phyloP scores from a whole-genome alignment of 2,113 vertebrate species.

The Euleptes europaea region DNA sequence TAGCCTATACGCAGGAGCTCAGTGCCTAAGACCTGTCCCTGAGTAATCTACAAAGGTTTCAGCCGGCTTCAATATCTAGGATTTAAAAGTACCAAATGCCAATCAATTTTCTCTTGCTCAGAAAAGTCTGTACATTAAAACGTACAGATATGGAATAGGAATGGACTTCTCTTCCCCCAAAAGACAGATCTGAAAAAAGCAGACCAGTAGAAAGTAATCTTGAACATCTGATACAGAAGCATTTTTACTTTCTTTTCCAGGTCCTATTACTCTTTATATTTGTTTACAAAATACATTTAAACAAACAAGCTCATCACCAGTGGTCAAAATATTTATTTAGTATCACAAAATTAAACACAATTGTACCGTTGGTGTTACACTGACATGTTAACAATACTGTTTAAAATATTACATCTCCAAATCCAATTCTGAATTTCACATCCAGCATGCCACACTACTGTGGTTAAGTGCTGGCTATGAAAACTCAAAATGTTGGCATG shows the following conservation, averaged over 20 bases:
- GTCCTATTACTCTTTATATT: slow-evolving; percentile 49
- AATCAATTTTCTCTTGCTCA: slow-evolving; percentile 42
- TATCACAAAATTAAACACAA: background rate
- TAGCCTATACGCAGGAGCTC: slow-evolving; percentile 35
- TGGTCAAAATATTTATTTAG: slow-evolving; percentile 15
- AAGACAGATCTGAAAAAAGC: slow-evolving; percentile 26
- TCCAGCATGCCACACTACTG: slow-evolving; percentile 29
- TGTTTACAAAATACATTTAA: slow-evolving; percentile 46
- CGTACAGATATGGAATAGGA: slow-evolving; percentile 45
- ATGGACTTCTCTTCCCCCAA: slow-evolving; percentile 51
- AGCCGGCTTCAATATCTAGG: slow-evolving; percentile 55
- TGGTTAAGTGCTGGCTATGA: slow-evolving; percentile 25
- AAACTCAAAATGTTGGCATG: slow-evolving; percentile 17
- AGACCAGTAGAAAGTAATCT: slow-evolving; percentile 37
- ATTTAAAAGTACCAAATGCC: slow-evolving; percentile 58
- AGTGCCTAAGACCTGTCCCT: slow-evolving; percentile 52
- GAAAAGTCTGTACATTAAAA: slow-evolving; percentile 51
- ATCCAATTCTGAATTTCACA: slow-evolving; percentile 47
- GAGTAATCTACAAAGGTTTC: slow-evolving; percentile 66
- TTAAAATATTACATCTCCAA: slow-evolving; percentile 48
- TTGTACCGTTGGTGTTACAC: background rate
- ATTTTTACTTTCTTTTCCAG: slow-evolving; percentile 54
- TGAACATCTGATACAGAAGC: slow-evolving; percentile 43
- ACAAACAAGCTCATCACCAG: slow-evolving; percentile 42
- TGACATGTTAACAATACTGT: background rate